Percentiles rank a stretch among this genome's conserved stretches.
phyloP scores from a whole-genome alignment of 2,888 invertebrate species.

The Heteromyza rotundicornis region DNA sequence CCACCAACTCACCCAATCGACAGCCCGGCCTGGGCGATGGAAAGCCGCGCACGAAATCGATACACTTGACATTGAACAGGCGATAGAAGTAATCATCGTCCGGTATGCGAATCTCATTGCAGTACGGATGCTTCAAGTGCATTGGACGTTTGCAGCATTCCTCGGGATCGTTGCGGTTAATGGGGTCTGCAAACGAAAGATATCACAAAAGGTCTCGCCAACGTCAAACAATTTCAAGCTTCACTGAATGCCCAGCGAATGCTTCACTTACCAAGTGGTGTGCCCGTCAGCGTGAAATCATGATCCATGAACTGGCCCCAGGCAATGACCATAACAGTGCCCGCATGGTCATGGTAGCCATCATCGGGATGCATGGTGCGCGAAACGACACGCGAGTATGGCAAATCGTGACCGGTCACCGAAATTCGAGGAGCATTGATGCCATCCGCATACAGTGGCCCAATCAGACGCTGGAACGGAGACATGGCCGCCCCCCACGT shows the following conservation, averaged over 20 bases:
- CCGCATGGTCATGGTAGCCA: conserved; percentile 91
- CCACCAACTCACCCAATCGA: conserved; percentile 76
- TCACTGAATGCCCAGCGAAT: too few species aligned
- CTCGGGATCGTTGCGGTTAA: conserved; percentile 88
- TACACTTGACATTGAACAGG: conserved; percentile 82
- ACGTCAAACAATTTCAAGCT: not conserved
- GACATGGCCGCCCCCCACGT: conserved; percentile 88
- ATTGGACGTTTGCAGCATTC: conserved; percentile 85
- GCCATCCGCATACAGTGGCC: conserved; percentile 84
- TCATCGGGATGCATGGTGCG: conserved; percentile 92
- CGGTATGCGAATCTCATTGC: conserved; percentile 86
- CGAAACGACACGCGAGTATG: conserved; percentile 83
- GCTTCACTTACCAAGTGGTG: conserved; percentile 81
- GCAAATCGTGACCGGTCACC: conserved; percentile 77
- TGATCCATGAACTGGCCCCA: conserved; percentile 97
- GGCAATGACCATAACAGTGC: conserved; percentile 86
- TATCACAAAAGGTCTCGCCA: not conserved
- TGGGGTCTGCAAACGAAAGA: conserved; percentile 68
- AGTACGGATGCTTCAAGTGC: conserved; percentile 87
- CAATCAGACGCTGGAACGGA: conserved; percentile 80
- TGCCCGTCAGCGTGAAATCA: conserved; percentile 87
- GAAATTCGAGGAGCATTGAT: conserved; percentile 84
- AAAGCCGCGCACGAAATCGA: conserved; percentile 88
- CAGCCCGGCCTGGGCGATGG: conserved; percentile 88
- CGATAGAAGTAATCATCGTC: conserved; percentile 91